Evolutionary conservation across 2,113 vertebrate genomes (phyloP).

Genomic region (Propithecus coquereli): DNA sequence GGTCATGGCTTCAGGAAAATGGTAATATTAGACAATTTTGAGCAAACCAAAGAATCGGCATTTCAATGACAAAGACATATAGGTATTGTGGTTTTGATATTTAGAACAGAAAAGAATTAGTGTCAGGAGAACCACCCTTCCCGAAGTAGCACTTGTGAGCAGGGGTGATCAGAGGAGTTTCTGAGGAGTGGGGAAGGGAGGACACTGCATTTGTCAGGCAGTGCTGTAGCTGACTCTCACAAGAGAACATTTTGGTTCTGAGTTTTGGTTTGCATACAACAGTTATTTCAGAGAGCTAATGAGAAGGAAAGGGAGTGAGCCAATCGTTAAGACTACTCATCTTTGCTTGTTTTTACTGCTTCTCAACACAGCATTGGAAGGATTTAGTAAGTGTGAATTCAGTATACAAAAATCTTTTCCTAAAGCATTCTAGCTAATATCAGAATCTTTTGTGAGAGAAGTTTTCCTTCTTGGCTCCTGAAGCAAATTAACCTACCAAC

Average conservation of each 20-base stretch:
- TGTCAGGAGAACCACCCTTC: neutral
- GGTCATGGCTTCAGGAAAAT: neutral
- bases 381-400: neutral
- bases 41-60: neutral
- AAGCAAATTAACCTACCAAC: neutral
- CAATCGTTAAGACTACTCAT: neutral
- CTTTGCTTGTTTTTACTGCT: neutral
- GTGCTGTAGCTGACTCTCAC: rapidly evolving
- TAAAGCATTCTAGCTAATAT: neutral
- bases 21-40: neutral
- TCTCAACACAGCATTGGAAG: neutral
- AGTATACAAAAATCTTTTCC: neutral
- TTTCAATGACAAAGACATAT: neutral
- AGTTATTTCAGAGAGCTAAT: neutral
- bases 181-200: too few species aligned
- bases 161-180: neutral
- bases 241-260: neutral
- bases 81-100: neutral
- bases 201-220: neutral
- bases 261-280: neutral
- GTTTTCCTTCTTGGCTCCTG: neutral
- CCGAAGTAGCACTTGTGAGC: neutral
- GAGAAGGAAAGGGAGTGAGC: neutral
- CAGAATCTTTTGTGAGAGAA: neutral
- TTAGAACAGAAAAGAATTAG: neutral